Evolutionary conservation across 2,113 vertebrate species (phyloP), one percentile per base, ranked within the genome.

Genomic region (Pogona vitticeps): DNA sequence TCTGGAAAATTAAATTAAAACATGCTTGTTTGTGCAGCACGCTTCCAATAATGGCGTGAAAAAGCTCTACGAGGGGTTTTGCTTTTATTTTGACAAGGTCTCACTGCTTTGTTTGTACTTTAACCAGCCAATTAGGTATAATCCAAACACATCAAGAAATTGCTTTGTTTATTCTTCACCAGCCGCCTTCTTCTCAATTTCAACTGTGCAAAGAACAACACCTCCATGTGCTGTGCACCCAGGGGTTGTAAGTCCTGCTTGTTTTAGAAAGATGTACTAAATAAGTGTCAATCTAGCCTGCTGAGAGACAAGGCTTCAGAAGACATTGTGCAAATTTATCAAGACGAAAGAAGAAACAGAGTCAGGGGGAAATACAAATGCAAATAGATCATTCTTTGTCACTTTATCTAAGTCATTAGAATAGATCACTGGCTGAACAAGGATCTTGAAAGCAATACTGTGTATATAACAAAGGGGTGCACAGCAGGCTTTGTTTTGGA

Each of bases 121-220:
- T 52, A 85, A 63, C 13, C 28, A 87, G 20, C 2, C 1, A 4
- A 2, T 83, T 88, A 63, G 38, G 70, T 2, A 78, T 76, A 72
- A 85, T 83, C 52, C 82, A 72, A 90, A 28, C 23, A 42, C 71
- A 89, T 2, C 36, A 52, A 86, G 38, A 90, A 86, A 88, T 1
- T 38, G 12, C 15, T 52, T 92, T 82, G 65, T 82, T 71, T 86
- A 86, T 89, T 87, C 82, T 90, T 23, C 18, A 23, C 83, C 79
- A 82, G n/a, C 33, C 56, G 71, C 28, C 46, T 82, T 36, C 42
- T 38, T 63, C n/a, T 71, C 21, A 38, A 28, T 90, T 52, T 56
- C 0, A 20, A 56, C 58, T 65, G 46, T 5, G 33, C 40, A 82
- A 88, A 80, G 63, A 88, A 6, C 7, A 85, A 80, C 61, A 36